Evolutionary conservation across 2,797 vertebrate species (phyloP).

Genomic region (Danio kyathit): DNA sequence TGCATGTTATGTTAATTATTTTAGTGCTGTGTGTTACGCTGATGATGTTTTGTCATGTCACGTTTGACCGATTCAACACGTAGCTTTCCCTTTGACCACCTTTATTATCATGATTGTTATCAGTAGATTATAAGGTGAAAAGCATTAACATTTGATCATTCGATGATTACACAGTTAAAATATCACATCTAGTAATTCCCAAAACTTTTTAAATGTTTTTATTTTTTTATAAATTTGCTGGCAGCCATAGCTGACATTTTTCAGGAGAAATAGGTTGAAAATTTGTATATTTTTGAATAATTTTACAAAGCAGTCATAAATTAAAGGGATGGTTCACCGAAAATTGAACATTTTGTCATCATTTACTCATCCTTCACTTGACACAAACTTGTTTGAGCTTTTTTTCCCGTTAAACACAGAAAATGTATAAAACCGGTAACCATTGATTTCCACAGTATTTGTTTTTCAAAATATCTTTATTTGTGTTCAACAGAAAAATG

Average conservation of each 20-base stretch:
- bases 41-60: background rate
- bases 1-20: background rate
- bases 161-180: background rate
- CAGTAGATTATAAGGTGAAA: background rate
- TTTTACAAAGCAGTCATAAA: too few relatives aligned
- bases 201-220: background rate
- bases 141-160: background rate
- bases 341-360: too few relatives aligned
- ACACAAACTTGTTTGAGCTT: too few relatives aligned
- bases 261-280: background rate
- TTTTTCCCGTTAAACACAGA: too few relatives aligned
- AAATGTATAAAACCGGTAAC: too few relatives aligned
- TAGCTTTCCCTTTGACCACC: background rate
- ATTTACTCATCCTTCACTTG: too few relatives aligned
- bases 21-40: background rate
- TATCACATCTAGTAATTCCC: background rate
- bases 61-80: background rate
- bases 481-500: too few relatives aligned
- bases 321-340: too few relatives aligned
- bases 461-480: background rate
- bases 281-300: too few relatives aligned
- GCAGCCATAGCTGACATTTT: background rate
- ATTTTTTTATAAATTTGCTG: background rate
- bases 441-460: background rate
- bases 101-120: background rate